Conservation (phyloP, 1,140 invertebrate genomes). For the Epicauta chinensis region DNA sequence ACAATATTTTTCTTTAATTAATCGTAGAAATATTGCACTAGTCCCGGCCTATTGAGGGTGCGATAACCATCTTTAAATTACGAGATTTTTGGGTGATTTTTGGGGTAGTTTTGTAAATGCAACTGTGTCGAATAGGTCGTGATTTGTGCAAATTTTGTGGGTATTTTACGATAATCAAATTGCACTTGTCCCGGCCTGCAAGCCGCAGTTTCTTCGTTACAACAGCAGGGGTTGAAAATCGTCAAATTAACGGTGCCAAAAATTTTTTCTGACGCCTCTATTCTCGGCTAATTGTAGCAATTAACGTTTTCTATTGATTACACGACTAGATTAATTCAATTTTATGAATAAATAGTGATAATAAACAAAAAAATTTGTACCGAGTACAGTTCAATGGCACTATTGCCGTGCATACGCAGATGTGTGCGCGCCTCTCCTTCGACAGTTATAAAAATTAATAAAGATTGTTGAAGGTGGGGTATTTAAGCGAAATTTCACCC, state of each 20-base stretch:
- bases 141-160: constrained; percentile 38
- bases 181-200: constrained; percentile 42
- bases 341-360: too few relatives aligned
- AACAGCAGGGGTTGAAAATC: background rate
- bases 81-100: too few relatives aligned
- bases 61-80: constrained; percentile 1
- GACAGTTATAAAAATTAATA: constrained; percentile 27
- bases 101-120: background rate
- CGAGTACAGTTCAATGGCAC: constrained; percentile 14
- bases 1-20: constrained; percentile 37
- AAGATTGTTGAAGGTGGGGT: constrained; percentile 15
- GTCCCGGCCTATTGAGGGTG: constrained; percentile 41
- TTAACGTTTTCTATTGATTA: too few relatives aligned
- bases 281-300: too few relatives aligned
- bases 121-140: constrained; percentile 37
- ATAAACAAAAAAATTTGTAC: too few relatives aligned
- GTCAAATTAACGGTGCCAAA: too few relatives aligned
- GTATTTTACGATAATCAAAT: constrained; percentile 35
- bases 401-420: too few relatives aligned
- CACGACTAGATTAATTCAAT: too few relatives aligned
- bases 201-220: constrained; percentile 10
- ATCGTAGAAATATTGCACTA: constrained; percentile 39
- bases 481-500: too few relatives aligned
- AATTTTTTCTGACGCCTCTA: too few relatives aligned
- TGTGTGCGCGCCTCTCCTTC: constrained; percentile 1